Evolutionary conservation across 35 echinoderm and acorn worm genomes (phyloP), one percentile per base, ranked within the genome.

Genomic region (Ophiothrix spiculata): DNA sequence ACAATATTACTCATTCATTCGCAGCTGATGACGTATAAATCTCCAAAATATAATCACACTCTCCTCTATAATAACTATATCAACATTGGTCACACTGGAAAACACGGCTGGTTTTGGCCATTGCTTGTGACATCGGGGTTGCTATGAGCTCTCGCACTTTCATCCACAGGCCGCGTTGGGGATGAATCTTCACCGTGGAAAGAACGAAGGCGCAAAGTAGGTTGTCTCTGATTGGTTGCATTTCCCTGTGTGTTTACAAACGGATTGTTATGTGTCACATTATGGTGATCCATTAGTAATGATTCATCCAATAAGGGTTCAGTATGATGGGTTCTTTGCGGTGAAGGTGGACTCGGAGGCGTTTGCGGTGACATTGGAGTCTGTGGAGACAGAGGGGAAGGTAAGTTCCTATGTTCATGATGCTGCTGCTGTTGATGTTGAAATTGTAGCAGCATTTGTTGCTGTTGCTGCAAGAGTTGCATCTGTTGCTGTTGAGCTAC

Each of bases 401-500:
- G 80, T 46, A 49, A 69, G 80, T 4, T 54, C 38, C 45, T 45
- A 34, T 35, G 46, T 39, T 81, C 60, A 69, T 41, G 41, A 34
- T 83, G 81, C 46, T 83, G 81, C 64, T 83, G 81, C 46, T 60
- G 81, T 37, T 83, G 81, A 33, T 84, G 81, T n/a, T 64, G 45
- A 15, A 64, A 60, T 69, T 84, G 81, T 23, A 64, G 40, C 49
- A 64, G 81, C 81, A 84, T 54, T 28, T 64, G 81, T 60, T 64
- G 32, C 23, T 64, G 63, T 60, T 84, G 81, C 63, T 84, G 88
- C 56, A 84, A 74, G 13, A 64, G 56, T 74, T 92, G 90, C 85
- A 75, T 54, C 36, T 87, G 85, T 54, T 92, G 94, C 33, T 84
- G 80, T 75, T 97, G 90, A 33, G 87, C 90, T 60, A 83, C 86